These are phyloP conservation scores for Panagrolaimus sp. DNA, from an alignment of 1,140 invertebrate genomes.

Conservation along the genomic window DNA sequence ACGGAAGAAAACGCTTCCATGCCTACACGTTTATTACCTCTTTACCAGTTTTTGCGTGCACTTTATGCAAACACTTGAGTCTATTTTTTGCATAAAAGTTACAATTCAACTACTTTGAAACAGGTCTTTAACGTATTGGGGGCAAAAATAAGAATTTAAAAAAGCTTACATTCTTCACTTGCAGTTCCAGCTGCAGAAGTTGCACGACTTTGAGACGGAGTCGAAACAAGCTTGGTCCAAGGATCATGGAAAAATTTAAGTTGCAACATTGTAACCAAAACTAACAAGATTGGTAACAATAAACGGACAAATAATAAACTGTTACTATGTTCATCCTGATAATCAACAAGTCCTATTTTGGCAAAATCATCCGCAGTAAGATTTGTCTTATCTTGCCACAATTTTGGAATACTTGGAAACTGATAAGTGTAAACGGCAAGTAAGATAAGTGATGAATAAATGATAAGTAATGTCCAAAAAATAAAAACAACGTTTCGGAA, in stretches of 20 bases:
- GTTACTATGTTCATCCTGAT: conserved; percentile 31
- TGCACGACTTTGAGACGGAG: not conserved
- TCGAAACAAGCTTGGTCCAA: conserved; percentile 49
- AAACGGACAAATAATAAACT: conserved; percentile 49
- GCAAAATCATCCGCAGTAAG: conserved; percentile 38
- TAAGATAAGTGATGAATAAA: conserved; percentile 90
- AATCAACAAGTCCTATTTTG: conserved; percentile 53
- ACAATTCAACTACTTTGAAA: too few relatives aligned
- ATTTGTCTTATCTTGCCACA: conserved; percentile 71
- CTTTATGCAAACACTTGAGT: too few relatives aligned
- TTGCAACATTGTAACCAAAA: conserved; percentile 57
- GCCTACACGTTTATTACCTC: too few relatives aligned
- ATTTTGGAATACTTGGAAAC: conserved; percentile 79
- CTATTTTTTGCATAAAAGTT: too few relatives aligned
- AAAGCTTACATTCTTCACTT: too few relatives aligned
- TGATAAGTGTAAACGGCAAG: conserved; percentile 96
- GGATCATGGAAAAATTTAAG: conserved; percentile 58
- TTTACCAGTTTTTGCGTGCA: too few relatives aligned
- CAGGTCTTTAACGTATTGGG: too few relatives aligned
- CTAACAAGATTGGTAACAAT: conserved; percentile 49
- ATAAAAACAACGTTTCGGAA: conserved; percentile 88
- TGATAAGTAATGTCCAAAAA: conserved; percentile 91
- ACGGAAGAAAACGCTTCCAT: too few relatives aligned
- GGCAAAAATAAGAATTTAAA: too few relatives aligned
- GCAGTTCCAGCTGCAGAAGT: not conserved